phyloP scores from a whole-genome alignment of 2,113 vertebrate species.

The Hippoglossus stenolepis region DNA sequence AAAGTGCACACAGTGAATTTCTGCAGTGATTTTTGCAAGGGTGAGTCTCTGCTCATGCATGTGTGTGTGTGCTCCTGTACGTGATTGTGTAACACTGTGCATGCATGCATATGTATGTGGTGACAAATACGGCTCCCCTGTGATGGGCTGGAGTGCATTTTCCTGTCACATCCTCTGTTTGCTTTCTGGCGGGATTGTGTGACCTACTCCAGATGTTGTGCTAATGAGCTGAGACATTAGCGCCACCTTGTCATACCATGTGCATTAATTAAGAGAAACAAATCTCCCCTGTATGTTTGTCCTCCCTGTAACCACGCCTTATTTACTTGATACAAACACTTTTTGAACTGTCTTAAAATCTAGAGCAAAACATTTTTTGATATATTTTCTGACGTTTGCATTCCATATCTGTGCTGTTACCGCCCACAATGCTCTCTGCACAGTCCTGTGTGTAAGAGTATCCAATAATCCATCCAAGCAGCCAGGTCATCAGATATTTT shows the following conservation, averaged over 20 bases:
- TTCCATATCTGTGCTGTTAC: neutral
- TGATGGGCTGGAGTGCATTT: slow-evolving; percentile 42
- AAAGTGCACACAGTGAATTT: neutral
- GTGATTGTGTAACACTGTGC: slow-evolving; percentile 13
- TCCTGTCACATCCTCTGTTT: slow-evolving; percentile 44
- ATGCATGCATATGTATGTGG: slow-evolving; percentile 1
- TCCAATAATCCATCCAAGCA: slow-evolving; percentile 16
- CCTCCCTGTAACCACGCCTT: neutral
- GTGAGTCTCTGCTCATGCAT: slow-evolving; percentile 6
- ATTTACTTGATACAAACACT: neutral
- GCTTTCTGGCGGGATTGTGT: slow-evolving; percentile 52
- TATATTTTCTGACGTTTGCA: neutral
- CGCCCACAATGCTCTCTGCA: neutral
- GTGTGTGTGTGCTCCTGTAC: neutral
- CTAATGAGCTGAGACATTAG: slow-evolving; percentile 68
- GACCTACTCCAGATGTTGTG: slow-evolving; percentile 68
- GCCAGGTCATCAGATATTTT: neutral
- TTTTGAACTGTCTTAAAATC: neutral
- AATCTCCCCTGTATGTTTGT: neutral
- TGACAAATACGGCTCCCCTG: slow-evolving; percentile 38
- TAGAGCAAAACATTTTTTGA: neutral
- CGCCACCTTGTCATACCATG: slow-evolving; percentile 48
- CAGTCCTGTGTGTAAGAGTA: slow-evolving; percentile 1
- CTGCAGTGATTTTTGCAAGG: neutral
- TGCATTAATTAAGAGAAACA: slow-evolving; percentile 44